Evolutionary conservation across 2,797 vertebrate genomes (phyloP).

Genomic region (Poecilia velifera): DNA sequence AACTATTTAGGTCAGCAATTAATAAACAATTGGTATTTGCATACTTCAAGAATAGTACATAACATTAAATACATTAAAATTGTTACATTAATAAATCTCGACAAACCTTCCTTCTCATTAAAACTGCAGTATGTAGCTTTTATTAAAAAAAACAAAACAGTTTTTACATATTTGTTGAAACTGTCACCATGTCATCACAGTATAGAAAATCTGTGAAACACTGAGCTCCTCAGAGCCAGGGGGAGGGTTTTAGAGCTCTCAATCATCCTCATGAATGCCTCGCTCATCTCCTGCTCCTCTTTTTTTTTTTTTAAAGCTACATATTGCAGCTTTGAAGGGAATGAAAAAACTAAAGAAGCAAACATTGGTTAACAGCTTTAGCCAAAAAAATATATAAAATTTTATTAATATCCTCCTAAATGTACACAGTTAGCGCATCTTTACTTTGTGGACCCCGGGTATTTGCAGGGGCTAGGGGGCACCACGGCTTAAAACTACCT

Average conservation of each 20-base stretch:
- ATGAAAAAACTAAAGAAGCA: background rate
- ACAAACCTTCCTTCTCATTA: background rate
- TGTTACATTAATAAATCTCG: background rate
- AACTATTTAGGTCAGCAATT: background rate
- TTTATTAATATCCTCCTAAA: background rate
- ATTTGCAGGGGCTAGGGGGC: background rate
- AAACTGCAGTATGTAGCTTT: background rate
- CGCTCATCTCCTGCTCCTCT: too few relatives aligned
- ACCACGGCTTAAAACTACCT: background rate
- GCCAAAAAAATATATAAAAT: background rate
- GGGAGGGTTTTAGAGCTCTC: too few relatives aligned
- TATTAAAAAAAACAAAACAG: too few relatives aligned
- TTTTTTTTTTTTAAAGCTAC: too few relatives aligned
- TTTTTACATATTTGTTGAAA: too few relatives aligned
- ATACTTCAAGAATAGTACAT: background rate
- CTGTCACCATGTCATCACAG: too few relatives aligned
- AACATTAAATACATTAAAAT: background rate
- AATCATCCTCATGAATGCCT: too few relatives aligned
- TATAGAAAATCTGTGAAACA: too few relatives aligned
- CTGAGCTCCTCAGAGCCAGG: too few relatives aligned
- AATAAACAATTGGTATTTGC: background rate
- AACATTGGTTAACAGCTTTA: background rate
- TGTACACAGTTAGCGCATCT: background rate
- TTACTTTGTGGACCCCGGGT: background rate
- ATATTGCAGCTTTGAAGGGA: background rate